Evolutionary conservation across 37 sponge, comb jelly and placozoan species (phyloP).

Genomic region (Crambe crambe): DNA sequence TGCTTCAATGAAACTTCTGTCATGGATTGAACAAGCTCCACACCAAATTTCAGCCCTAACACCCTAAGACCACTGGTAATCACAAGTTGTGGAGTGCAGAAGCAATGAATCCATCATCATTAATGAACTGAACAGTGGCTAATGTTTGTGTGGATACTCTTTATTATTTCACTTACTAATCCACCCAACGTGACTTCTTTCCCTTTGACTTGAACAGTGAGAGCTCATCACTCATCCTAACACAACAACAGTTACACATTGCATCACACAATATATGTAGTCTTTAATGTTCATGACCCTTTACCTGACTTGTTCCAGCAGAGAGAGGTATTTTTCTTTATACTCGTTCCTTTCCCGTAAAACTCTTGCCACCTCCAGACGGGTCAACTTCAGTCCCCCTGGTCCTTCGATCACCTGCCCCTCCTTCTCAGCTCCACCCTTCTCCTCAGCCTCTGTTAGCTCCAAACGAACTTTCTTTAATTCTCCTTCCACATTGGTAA

Average conservation of each 20-base stretch:
- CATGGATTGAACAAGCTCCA: too few species aligned
- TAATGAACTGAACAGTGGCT: too few species aligned
- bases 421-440: slow-evolving; percentile 10
- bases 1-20: neutral
- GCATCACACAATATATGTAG: neutral
- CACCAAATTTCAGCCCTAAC: too few species aligned
- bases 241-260: neutral
- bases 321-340: slow-evolving; percentile 87
- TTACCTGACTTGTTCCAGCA: slow-evolving; percentile 82
- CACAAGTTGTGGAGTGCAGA: too few species aligned
- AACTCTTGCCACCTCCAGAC: slow-evolving; percentile 69
- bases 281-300: neutral
- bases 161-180: slow-evolving; percentile 90
- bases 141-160: too few species aligned
- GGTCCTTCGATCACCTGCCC: slow-evolving; percentile 33
- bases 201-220: slow-evolving; percentile 66
- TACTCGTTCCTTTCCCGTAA: slow-evolving; percentile 89
- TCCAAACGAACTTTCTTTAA: slow-evolving; percentile 40
- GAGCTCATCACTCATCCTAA: slow-evolving; percentile 77
- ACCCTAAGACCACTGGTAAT: too few species aligned
- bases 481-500: slow-evolving; percentile 35
- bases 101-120: too few species aligned
- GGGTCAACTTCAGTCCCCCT: slow-evolving; percentile 36
- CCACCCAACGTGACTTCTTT: slow-evolving; percentile 71
- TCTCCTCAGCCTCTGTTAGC: slow-evolving; percentile 49